Percentiles rank a stretch among this genome's conserved stretches.
Conservation (phyloP, 35 echinoderm and acorn worm species). For the Diadema setosum region DNA sequence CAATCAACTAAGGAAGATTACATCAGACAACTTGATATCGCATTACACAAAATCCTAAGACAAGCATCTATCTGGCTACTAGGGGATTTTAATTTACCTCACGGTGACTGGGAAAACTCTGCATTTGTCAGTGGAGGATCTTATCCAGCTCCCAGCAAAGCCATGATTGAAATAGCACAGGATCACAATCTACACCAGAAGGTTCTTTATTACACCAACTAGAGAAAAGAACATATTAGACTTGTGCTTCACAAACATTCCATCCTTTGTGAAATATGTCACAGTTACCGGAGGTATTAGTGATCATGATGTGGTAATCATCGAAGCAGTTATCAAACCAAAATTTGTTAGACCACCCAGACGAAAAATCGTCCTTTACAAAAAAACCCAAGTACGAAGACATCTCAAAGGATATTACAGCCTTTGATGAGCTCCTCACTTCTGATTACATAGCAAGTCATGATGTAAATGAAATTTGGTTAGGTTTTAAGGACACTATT, state of each 20-base stretch:
- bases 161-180: slow-evolving; percentile 32
- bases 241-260: slow-evolving; percentile 56
- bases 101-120: slow-evolving; percentile 49
- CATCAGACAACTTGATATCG: no score
- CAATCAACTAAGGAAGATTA: no score
- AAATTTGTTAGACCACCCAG: slow-evolving; percentile 32
- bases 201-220: slow-evolving; percentile 19
- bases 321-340: slow-evolving; percentile 18
- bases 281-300: slow-evolving; percentile 29
- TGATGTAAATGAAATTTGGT: slow-evolving; percentile 12
- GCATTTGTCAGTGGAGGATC: slow-evolving; percentile 17
- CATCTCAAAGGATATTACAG: not conserved
- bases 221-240: slow-evolving; percentile 59
- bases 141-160: slow-evolving; percentile 41
- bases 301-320: slow-evolving; percentile 54
- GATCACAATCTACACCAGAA: slow-evolving; percentile 57
- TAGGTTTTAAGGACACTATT: slow-evolving; percentile 20
- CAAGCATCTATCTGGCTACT: no score
- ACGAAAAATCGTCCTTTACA: slow-evolving; percentile 30
- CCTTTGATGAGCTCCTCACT: slow-evolving; percentile 4
- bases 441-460: not conserved
- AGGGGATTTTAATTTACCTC: slow-evolving; percentile 62
- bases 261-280: slow-evolving; percentile 33
- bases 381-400: slow-evolving; percentile 31
- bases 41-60: no score